phyloP scores from a whole-genome alignment of 2,797 vertebrate genomes.

The Pogonophryne albipinna region DNA sequence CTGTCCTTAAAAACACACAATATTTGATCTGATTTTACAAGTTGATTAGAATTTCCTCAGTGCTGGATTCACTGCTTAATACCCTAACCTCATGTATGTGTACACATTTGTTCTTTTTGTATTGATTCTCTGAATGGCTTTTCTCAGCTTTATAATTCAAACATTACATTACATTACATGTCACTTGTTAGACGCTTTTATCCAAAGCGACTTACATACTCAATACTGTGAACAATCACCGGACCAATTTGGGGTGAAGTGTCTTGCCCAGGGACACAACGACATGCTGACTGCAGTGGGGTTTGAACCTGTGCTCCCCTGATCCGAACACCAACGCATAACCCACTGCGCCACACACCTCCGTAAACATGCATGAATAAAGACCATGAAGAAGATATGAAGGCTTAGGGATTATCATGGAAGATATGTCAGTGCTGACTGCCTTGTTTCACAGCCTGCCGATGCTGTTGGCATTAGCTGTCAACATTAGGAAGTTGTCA shows the following conservation, averaged over 20 bases:
- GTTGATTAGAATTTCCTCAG: neutral
- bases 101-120: constrained; percentile 1
- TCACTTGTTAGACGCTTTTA: no score
- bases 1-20: constrained; percentile 12
- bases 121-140: constrained; percentile 4
- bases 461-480: constrained; percentile 43
- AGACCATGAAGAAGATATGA: constrained; percentile 1
- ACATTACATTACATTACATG: neutral
- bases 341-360: no score
- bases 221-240: no score
- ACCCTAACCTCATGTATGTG: neutral
- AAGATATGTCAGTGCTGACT: constrained; percentile 37
- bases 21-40: constrained; percentile 21
- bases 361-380: neutral
- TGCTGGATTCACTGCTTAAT: constrained; percentile 9
- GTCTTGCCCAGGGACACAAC: no score
- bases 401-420: constrained; percentile 30
- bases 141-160: constrained; percentile 2
- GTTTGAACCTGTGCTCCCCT: no score
- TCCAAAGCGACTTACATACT: no score
- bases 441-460: constrained; percentile 44
- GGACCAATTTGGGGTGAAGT: no score
- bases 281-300: no score
- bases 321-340: no score
- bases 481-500: constrained; percentile 63